A percentile compares a stretch with the other conserved stretches of the same genome.
Evolutionary conservation across 2,888 invertebrate genomes (phyloP).

Genomic region (Andrena flavipes): DNA sequence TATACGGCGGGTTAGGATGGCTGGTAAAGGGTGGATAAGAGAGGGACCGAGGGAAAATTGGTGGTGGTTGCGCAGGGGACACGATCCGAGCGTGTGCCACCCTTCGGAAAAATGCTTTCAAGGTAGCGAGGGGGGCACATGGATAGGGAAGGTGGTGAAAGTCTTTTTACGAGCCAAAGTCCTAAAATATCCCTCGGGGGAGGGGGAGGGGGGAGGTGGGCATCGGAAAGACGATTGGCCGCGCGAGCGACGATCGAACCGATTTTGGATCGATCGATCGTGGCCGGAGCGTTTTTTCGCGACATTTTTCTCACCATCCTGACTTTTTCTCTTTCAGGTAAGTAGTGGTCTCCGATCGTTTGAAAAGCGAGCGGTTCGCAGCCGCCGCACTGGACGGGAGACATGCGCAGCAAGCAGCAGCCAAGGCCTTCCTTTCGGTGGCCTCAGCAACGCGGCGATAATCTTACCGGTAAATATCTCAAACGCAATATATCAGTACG

Average conservation of each 20-base stretch:
- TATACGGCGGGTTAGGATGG: slow-evolving; percentile 82
- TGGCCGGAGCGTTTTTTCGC: slow-evolving; percentile 5
- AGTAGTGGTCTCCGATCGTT: slow-evolving; percentile 84
- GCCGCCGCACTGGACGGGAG: slow-evolving; percentile 84
- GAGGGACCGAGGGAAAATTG: slow-evolving; percentile 33
- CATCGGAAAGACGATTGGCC: neutral
- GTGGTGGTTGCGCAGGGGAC: slow-evolving; percentile 41
- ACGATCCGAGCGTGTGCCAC: slow-evolving; percentile 43
- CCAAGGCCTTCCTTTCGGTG: slow-evolving; percentile 90
- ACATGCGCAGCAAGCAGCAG: slow-evolving; percentile 90
- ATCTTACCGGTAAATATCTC: slow-evolving; percentile 85
- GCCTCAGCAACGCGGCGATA: slow-evolving; percentile 88
- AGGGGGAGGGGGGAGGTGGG: no score
- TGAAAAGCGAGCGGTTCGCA: slow-evolving; percentile 82
- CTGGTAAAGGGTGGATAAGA: slow-evolving; percentile 70
- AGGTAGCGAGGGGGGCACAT: neutral
- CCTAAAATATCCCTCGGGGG: neutral
- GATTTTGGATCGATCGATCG: slow-evolving; percentile 2
- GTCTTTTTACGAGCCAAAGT: slow-evolving; percentile 8
- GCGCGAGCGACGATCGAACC: neutral
- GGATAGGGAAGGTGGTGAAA: neutral
- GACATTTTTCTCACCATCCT: slow-evolving; percentile 53
- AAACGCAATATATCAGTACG: slow-evolving; percentile 50
- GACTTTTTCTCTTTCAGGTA: slow-evolving; percentile 80
- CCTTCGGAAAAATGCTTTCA: slow-evolving; percentile 59